Percentiles rank a stretch among this genome's conserved stretches.
Conservation (phyloP, 2,888 invertebrate species). For the Pristionchus mayeri region DNA sequence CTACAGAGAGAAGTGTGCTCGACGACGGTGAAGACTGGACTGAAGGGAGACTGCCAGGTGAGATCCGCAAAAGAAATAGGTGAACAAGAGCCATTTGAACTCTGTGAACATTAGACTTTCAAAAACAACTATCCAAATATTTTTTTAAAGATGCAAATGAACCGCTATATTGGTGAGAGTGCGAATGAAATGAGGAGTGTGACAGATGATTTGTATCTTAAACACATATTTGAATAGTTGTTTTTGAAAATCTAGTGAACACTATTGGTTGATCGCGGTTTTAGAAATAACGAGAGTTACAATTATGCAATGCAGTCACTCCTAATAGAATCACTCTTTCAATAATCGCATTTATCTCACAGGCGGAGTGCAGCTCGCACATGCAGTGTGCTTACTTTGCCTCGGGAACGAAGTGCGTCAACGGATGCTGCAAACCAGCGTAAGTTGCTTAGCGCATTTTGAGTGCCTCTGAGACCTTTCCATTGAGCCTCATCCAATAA, state of each 20-base stretch:
- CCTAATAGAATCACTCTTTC: too few relatives aligned
- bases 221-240: too few relatives aligned
- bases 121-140: too few relatives aligned
- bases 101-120: too few relatives aligned
- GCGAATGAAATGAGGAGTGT: too few relatives aligned
- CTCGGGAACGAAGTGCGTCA: slow-evolving; percentile 12
- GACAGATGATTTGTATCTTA: too few relatives aligned
- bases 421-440: slow-evolving; percentile 30
- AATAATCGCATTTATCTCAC: too few relatives aligned
- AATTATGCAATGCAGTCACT: too few relatives aligned
- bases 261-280: not conserved
- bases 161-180: too few relatives aligned
- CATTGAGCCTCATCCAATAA: not conserved
- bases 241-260: too few relatives aligned
- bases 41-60: slow-evolving; percentile 14
- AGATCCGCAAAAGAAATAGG: not conserved
- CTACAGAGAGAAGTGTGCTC: slow-evolving; percentile 39
- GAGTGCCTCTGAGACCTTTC: not conserved
- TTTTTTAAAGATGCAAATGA: too few relatives aligned
- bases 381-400: not conserved
- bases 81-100: not conserved
- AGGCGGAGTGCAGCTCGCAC: slow-evolving; percentile 41
- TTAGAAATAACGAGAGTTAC: too few relatives aligned
- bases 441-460: not conserved
- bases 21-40: slow-evolving; percentile 28